Base-by-base conservation (phyloP, 2,888 invertebrate genomes). In the Eretmocerus hayati region DNA sequence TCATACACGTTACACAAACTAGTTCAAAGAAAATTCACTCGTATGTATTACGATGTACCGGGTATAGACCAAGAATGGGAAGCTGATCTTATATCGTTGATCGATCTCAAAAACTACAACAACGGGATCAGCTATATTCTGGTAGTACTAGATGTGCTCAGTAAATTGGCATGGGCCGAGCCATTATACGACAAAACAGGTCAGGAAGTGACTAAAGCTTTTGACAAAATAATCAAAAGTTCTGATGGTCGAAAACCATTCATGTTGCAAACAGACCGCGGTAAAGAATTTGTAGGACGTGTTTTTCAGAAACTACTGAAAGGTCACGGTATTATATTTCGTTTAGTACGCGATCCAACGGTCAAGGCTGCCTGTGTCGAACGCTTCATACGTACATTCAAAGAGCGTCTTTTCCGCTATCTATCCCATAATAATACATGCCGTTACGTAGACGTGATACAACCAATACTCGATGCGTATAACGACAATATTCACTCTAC, bases 371-470 rank as follows among this genome's bases (percentile, higher is more conserved):
- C 48, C n/a, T 35, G 52, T 13, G 48, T 48, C 5, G 55, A 52
- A 23, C 19, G 48, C 13, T 52, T 50, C 15, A 56, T 51, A 31
- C 18, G 49, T 5, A 55, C 47, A 1, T 26, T 55, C 5, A 55
- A 56, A 19, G 47, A 54, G 36, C 32, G 48, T 31, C 33, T 57
- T 47, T 54, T 49, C 46, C 33, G 52, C 2, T 55, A 50, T 31
- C 52, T 48, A 18, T 55, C 54, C 5, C 44, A n/a, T n/a, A n/a
- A n/a, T n/a, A n/a, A n/a, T n/a, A n/a, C n/a, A 50, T 31, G 50
- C 54, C 15, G 15, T 6, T 67, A 63, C 46, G 45, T 62, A 6
- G 56, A 62, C 42, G 52, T 62, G 11, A 45, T 66, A 36, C 52
- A 54, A 22, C 39, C 55, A 5, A 32, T 65, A 31, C 42, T 62